Base-by-base conservation (phyloP, 1,140 invertebrate genomes). In the Capitella teleta region DNA sequence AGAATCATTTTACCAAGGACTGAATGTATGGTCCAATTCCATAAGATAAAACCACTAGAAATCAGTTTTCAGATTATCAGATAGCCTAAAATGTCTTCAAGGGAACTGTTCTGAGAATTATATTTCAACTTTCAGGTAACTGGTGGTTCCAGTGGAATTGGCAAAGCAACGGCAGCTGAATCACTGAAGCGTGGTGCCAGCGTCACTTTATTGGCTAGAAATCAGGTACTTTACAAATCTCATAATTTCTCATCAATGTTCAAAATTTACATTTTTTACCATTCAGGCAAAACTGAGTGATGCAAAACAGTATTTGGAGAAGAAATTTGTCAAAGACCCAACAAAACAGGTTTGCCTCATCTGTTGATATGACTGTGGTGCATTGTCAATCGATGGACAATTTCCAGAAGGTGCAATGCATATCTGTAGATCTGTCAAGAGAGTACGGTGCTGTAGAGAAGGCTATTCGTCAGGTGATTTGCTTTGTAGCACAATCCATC, bases 61-160 rank as follows among this genome's bases (percentile, higher is more conserved):
- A n/a, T n/a, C n/a, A n/a, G n/a, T n/a, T n/a, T n/a, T n/a, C n/a
- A n/a, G n/a, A n/a, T n/a, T n/a, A n/a, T n/a, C n/a, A n/a, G n/a
- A n/a, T n/a, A n/a, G n/a, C n/a, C n/a, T n/a, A n/a, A n/a, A n/a
- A n/a, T n/a, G n/a, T n/a, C n/a, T n/a, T n/a, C n/a, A n/a, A n/a
- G n/a, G n/a, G n/a, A n/a, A n/a, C n/a, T n/a, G n/a, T n/a, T n/a
- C n/a, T n/a, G n/a, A n/a, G n/a, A n/a, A n/a, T n/a, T n/a, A n/a
- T n/a, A n/a, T n/a, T n/a, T n/a, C n/a, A n/a, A n/a, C 38, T 44
- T 44, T 19, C 25, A 44, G 42, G 44, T 95, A n/a, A 93, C 88
- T 23, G 93, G 93, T 41, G 93, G 92, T 26, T 96, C 92, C 0
- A 92, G 87, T 75, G 93, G 93, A 5, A 97, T 97, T 58, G 93